Conservation (phyloP, 2,888 invertebrate species). For the Chymomyza amoena region DNA sequence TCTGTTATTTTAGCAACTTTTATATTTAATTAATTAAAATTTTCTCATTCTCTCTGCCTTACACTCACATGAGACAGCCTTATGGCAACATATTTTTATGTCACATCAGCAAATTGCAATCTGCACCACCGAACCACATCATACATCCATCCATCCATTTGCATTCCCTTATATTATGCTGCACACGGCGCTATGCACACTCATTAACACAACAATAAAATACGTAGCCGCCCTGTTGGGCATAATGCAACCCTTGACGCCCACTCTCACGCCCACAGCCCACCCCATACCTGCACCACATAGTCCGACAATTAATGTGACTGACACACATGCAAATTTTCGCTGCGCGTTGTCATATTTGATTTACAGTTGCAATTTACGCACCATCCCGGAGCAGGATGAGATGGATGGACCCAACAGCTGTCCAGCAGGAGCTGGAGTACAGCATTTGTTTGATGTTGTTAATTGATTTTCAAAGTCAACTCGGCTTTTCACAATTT, state of each 20-base stretch:
- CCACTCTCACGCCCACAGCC: neutral
- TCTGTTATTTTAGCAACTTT: constrained; percentile 35
- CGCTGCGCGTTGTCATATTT: constrained; percentile 69
- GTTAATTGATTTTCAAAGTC: constrained; percentile 79
- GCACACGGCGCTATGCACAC: constrained; percentile 57
- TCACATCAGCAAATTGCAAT: constrained; percentile 64
- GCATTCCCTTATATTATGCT: constrained; percentile 4
- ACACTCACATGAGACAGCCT: neutral
- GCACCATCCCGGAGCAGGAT: constrained; percentile 43
- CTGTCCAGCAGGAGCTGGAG: constrained; percentile 51
- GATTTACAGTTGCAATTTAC: constrained; percentile 74
- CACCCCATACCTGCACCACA: constrained; percentile 21
- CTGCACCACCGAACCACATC: constrained; percentile 11
- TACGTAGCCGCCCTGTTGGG: constrained; percentile 21
- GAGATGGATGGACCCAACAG: constrained; percentile 43
- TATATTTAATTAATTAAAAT: constrained; percentile 60
- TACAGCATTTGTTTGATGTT: constrained; percentile 77
- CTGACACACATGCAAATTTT: constrained; percentile 72
- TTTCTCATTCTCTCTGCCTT: neutral
- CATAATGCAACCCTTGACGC: neutral
- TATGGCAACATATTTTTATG: constrained; percentile 67
- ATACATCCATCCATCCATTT: neutral
- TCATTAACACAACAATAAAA: constrained; percentile 70
- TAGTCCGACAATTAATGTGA: constrained; percentile 67
- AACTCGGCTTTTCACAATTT: constrained; percentile 45